A percentile compares a stretch with the other conserved stretches of the same genome.
phyloP scores from a whole-genome alignment of 2,888 invertebrate genomes.

The Folsomia candida region DNA sequence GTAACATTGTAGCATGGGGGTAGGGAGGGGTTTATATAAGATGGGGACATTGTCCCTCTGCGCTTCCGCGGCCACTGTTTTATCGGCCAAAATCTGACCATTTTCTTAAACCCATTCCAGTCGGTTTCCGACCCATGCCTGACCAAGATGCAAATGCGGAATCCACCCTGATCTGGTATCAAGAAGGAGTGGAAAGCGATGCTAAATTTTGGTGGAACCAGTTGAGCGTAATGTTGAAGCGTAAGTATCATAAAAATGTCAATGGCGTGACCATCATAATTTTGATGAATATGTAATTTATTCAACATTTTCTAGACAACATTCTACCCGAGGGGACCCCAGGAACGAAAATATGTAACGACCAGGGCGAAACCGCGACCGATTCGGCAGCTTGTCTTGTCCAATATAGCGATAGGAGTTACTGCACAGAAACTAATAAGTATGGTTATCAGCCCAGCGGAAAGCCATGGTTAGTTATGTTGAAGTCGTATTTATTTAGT shows the following conservation, averaged over 20 bases:
- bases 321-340: constrained; percentile 10
- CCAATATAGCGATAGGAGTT: constrained; percentile 67
- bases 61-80: neutral
- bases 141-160: constrained; percentile 14
- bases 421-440: constrained; percentile 72
- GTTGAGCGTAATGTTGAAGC: neutral
- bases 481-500: no score
- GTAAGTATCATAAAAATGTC: neutral
- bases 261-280: neutral
- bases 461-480: no score
- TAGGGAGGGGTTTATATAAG: no score
- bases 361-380: constrained; percentile 62
- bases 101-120: no score
- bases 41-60: no score
- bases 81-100: neutral
- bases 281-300: neutral
- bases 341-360: constrained; percentile 58
- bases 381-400: constrained; percentile 75
- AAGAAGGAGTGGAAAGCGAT: neutral
- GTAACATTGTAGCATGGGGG: no score
- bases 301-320: neutral
- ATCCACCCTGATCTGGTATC: constrained; percentile 21
- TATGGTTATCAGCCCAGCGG: constrained; percentile 72
- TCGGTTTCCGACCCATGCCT: constrained; percentile 20
- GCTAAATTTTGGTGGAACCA: constrained; percentile 6